These are phyloP conservation scores for Lepisosteus osseus DNA, from an alignment of 2,113 vertebrate genomes.

Conservation along the genomic window DNA sequence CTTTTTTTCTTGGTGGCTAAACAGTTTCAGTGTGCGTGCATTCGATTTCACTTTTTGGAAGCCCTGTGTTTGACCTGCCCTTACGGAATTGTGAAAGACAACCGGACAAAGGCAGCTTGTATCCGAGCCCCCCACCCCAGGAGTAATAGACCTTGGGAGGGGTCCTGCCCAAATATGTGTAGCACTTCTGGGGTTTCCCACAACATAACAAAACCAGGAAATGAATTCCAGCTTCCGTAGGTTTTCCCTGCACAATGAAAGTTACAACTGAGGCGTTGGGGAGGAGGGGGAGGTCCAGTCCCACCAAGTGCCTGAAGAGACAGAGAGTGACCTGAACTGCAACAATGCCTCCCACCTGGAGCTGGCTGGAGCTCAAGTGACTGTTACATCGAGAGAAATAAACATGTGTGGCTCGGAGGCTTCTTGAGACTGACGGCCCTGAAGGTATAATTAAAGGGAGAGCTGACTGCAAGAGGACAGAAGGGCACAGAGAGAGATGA, in stretches of 20 bases:
- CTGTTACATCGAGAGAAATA: background rate
- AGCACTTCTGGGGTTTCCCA: slow-evolving; percentile 34
- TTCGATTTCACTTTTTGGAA: slow-evolving; percentile 20
- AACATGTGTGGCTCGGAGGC: background rate
- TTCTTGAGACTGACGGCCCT: background rate
- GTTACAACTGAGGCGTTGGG: slow-evolving; percentile 11
- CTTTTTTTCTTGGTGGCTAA: background rate
- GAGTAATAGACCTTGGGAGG: slow-evolving; percentile 27
- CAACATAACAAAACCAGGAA: slow-evolving; percentile 36
- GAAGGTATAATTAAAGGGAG: background rate
- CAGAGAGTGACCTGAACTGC: background rate
- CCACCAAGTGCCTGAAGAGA: background rate
- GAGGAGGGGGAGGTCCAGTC: background rate
- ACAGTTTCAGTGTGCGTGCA: background rate
- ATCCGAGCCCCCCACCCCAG: slow-evolving; percentile 17
- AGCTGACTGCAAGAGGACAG: background rate
- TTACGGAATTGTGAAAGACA: background rate
- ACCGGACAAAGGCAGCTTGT: slow-evolving; percentile 12
- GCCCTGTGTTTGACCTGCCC: background rate
- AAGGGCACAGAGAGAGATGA: no score
- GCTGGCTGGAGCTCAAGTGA: background rate
- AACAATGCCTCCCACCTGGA: background rate
- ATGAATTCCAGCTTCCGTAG: slow-evolving; percentile 27
- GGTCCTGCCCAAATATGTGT: slow-evolving; percentile 34
- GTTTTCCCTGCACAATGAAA: slow-evolving; percentile 30